Evolutionary conservation across 2,888 invertebrate species (phyloP).

Genomic region (Salpingus planirostris): DNA sequence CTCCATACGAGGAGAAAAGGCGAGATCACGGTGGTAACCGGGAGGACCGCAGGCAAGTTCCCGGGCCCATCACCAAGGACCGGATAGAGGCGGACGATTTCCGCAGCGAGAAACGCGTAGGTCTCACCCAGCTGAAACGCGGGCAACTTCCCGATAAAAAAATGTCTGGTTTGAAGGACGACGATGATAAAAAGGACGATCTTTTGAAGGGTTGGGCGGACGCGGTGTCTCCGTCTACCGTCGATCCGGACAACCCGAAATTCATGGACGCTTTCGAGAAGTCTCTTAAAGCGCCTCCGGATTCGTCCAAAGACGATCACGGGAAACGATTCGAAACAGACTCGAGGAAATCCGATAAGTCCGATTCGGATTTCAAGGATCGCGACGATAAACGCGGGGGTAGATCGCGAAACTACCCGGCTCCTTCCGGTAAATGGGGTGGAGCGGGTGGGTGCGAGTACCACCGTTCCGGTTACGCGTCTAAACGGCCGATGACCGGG

Average conservation of each 20-base stretch:
- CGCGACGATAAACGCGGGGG: constrained; percentile 14
- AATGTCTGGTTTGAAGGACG: constrained; percentile 20
- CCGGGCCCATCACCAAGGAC: constrained; percentile 52
- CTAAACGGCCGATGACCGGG: constrained; percentile 17
- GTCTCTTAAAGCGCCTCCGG: too few species aligned
- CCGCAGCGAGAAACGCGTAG: constrained; percentile 42
- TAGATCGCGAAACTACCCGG: not conserved
- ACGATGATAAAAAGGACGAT: constrained; percentile 22
- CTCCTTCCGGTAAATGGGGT: constrained; percentile 1
- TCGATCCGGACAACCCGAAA: constrained; percentile 40
- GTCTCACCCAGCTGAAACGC: constrained; percentile 46
- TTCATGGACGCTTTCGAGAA: constrained; percentile 41
- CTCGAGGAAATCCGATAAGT: constrained; percentile 33
- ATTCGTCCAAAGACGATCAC: too few species aligned
- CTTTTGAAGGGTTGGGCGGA: constrained; percentile 44
- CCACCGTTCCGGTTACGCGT: constrained; percentile 16
- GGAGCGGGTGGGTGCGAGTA: constrained; percentile 24
- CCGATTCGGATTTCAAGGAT: constrained; percentile 23
- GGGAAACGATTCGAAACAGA: constrained; percentile 40
- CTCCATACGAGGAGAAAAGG: constrained; percentile 34
- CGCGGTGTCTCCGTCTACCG: constrained; percentile 19
- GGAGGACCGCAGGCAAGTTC: constrained; percentile 43
- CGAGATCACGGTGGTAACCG: constrained; percentile 29
- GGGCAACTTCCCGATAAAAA: constrained; percentile 31
- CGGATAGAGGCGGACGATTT: constrained; percentile 51